Base-by-base conservation (phyloP, 23 tunicate genomes). In the Styela clava region DNA sequence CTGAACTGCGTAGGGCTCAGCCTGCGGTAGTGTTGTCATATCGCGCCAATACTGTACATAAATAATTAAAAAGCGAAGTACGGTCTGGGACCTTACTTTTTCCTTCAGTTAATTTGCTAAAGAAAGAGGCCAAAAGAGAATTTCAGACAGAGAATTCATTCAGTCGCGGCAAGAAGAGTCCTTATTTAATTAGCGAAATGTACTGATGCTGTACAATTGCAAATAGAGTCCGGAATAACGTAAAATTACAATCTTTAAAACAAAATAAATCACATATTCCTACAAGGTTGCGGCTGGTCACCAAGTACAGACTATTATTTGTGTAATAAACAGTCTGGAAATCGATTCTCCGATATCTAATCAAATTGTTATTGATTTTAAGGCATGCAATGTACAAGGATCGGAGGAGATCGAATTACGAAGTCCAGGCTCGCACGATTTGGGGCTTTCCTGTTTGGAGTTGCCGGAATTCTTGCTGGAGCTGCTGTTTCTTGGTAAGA, bases 401-500 rank as follows among this genome's bases (percentile, higher is more conserved):
- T 79, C 1, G 83, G 83, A 0, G 83, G 83, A 62, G 83, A 63
- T 23, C 30, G 30, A 29, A 29, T 51, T 28, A 79, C 83, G 22
- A 79, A 79, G 31, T 31, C 34, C 7, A 61, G 83, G 23, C 23
- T 79, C 7, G 73, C 73, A 19, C 28, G 73, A 63, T 63, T 61
- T 18, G 56, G 72, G 24, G 83, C 83, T 31, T 21, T 62, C 36
- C 62, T 79, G 5, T 79, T 79, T 64, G 72, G 83, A 1, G 33
- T 79, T n/a, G 72, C 72, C 73, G 83, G 69, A 1, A 63, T 79
- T 22, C 62, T 79, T 26, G 34, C 62, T 7, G 83, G 83, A 31
- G 34, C 67, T 9, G 83, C 72, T 9, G 83, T 79, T 79, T 62
- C 83, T 23, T 79, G 83, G 83, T 79, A 30, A 79, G 83, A 27